Evolutionary conservation across 2,113 vertebrate genomes (phyloP).

Genomic region (Chunga burmeisteri): DNA sequence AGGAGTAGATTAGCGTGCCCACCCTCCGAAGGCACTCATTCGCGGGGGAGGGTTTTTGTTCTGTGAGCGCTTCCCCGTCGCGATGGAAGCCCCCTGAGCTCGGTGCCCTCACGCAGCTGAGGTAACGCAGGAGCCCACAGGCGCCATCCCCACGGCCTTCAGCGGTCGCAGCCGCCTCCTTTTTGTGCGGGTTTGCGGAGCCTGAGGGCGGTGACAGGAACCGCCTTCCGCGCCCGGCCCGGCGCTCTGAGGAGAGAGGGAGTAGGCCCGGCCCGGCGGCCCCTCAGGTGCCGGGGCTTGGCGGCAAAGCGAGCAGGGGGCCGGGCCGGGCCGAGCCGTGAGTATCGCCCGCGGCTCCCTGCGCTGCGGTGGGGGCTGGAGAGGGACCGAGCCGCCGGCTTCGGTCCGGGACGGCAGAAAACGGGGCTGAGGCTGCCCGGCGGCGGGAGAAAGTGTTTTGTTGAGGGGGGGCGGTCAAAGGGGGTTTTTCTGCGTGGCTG

Average conservation of each 20-base stretch:
- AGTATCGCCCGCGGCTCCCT: no score
- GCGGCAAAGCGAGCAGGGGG: not conserved
- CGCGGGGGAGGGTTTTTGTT: not conserved
- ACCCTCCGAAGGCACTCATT: not conserved
- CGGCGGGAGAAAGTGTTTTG: no score
- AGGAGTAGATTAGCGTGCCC: not conserved
- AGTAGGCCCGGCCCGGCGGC: not conserved
- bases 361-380: not conserved
- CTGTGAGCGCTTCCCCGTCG: not conserved
- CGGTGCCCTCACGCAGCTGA: not conserved
- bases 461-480: accelerated
- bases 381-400: not conserved
- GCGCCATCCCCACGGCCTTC: not conserved
- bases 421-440: not conserved
- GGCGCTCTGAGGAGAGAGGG: not conserved
- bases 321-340: no score
- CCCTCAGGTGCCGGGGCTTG: no score
- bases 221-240: not conserved
- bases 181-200: not conserved
- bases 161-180: no score
- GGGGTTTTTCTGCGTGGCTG: not conserved
- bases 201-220: not conserved
- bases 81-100: not conserved
- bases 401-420: not conserved
- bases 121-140: not conserved